These are phyloP conservation scores for Cosmorhoe ocellata DNA, from an alignment of 2,888 invertebrate species.

Conservation along the genomic window DNA sequence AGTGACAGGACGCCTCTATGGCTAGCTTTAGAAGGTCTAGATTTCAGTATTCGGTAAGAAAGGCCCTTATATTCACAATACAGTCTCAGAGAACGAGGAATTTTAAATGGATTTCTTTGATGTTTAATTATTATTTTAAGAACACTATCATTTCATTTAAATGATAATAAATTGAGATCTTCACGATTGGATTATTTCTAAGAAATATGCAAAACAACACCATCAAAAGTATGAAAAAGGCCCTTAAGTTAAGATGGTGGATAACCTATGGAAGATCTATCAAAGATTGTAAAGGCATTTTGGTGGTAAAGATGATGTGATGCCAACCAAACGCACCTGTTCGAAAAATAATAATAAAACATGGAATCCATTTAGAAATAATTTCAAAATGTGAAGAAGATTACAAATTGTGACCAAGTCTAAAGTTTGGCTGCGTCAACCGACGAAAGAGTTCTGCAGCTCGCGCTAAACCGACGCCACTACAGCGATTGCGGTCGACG, in stretches of 20 bases:
- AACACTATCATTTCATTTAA: constrained; percentile 7
- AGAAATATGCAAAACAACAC: too few relatives aligned
- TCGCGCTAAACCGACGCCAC: constrained; percentile 6
- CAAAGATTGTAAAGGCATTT: too few relatives aligned
- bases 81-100: constrained; percentile 23
- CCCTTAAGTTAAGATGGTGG: background rate
- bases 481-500: background rate
- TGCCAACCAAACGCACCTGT: background rate
- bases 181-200: background rate
- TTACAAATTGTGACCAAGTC: constrained; percentile 30
- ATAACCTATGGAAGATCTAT: too few relatives aligned
- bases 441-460: constrained; percentile 29
- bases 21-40: background rate
- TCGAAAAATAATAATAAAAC: constrained; percentile 15
- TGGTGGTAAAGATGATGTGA: too few relatives aligned
- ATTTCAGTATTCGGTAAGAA: constrained; percentile 7
- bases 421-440: constrained; percentile 32
- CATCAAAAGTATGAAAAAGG: too few relatives aligned
- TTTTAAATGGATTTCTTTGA: constrained; percentile 9
- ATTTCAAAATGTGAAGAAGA: constrained; percentile 20
- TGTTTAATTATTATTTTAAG: constrained; percentile 18
- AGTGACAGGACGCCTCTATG: background rate
- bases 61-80: constrained; percentile 19
- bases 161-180: background rate
- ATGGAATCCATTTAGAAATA: constrained; percentile 9